Evolutionary conservation across 2,113 vertebrate species (phyloP).

Genomic region (Misgurnus mizolepis): DNA sequence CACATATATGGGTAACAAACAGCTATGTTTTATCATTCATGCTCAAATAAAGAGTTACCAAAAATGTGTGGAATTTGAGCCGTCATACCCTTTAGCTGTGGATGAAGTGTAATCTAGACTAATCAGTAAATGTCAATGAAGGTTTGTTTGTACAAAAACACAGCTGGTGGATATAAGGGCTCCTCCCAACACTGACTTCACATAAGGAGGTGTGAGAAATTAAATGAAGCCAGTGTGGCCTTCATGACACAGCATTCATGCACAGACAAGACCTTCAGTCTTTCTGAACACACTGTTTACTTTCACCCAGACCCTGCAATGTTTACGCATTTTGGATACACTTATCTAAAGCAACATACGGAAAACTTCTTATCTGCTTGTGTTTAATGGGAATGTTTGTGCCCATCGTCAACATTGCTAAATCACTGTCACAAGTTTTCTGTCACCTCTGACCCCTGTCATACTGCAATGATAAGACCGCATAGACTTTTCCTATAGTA

Average conservation of each 20-base stretch:
- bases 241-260: slow-evolving; percentile 7
- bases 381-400: not conserved
- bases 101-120: not conserved
- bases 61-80: not conserved
- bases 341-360: no score
- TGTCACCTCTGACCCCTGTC: slow-evolving; percentile 17
- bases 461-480: slow-evolving; percentile 10
- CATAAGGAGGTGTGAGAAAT: not conserved
- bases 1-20: not conserved
- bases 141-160: slow-evolving; percentile 1
- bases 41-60: not conserved
- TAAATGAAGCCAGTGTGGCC: not conserved
- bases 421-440: not conserved
- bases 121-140: not conserved
- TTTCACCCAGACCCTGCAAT: not conserved
- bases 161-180: not conserved
- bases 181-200: not conserved
- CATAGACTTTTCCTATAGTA: not conserved
- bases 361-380: no score
- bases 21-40: not conserved
- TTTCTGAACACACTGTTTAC: slow-evolving; percentile 16
- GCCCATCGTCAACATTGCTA: not conserved
- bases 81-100: not conserved
- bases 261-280: slow-evolving; percentile 19
- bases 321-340: not conserved